Base-by-base conservation (phyloP, 2,113 vertebrate species). In the Probosciger aterrimus region DNA sequence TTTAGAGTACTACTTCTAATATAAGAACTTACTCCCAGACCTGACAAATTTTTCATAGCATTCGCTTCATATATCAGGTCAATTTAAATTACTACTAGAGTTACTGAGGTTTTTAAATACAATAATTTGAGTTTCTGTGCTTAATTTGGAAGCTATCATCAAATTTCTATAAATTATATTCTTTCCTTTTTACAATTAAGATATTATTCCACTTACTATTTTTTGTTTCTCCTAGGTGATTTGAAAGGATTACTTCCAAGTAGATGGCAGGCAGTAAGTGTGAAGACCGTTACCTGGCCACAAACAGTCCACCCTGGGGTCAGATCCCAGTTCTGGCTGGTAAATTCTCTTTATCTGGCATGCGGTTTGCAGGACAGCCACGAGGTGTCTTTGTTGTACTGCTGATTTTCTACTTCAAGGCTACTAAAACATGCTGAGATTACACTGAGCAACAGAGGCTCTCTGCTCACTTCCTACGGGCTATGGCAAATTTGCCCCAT, bases 311-410 rank as follows among this genome's bases (percentile, higher is more conserved):
- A 1, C 0, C 4, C 0, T 30, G 55, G 3, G 41, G 18, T 18
- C 41, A 30, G 39, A 18, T 31, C 35, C 31, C n/a, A 14, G 4
- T 41, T 10, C 46, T 6, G 39, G 27, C 39, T n/a, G 47, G 24
- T 0, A 10, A 18, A 5, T 3, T 30, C 8, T 11, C 74, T 77
- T 20, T 46, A 70, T 50, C 24, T 60, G 1, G 6, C 4, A 17
- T 94, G 95, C 3, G 33, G 25, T 97, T 97, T 91, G 90, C 80
- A 81, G 55, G 43, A 69, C 91, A 95, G 84, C 98, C 98, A 97
- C 97, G 59, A 98, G 98, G 67, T 97, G 98, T 97, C 97, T 94
- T 92, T 95, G 76, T 97, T 95, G 97, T 10, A 50, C 97, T 70
- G 76, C 77, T 41, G 46, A 92, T 97, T 82, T 82, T 24, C 44